Evolutionary conservation across 2,797 vertebrate species (phyloP).

Genomic region (Haliaeetus albicilla): DNA sequence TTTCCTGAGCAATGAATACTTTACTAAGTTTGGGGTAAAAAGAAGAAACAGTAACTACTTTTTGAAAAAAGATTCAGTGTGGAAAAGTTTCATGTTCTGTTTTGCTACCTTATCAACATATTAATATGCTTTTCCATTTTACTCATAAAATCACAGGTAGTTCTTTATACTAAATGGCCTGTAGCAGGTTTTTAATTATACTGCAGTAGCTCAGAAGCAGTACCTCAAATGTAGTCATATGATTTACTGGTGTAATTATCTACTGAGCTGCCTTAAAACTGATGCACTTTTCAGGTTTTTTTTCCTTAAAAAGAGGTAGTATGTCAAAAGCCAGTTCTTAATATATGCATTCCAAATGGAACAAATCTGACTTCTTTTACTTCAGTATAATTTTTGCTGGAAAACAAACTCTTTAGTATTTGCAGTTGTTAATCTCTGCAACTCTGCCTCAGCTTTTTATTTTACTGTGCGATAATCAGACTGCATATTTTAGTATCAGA

Average conservation of each 20-base stretch:
- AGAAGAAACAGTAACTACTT: not conserved
- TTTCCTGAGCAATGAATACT: not conserved
- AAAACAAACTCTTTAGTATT: not conserved
- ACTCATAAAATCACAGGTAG: not conserved
- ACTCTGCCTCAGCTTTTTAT: not conserved
- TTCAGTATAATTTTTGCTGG: not conserved
- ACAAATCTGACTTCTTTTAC: not conserved
- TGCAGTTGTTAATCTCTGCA: not conserved
- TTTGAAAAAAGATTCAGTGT: not conserved
- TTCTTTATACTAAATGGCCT: not conserved
- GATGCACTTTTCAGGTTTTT: not conserved
- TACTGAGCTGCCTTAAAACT: not conserved
- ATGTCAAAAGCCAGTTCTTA: not conserved
- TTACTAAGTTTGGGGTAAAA: not conserved
- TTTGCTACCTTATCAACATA: not conserved
- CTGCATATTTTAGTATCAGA: not conserved
- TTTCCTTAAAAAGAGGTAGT: not conserved
- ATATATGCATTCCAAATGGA: not conserved
- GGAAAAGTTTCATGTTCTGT: not conserved
- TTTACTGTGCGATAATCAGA: not conserved
- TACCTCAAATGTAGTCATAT: not conserved
- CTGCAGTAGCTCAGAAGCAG: not conserved
- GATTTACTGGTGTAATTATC: not conserved
- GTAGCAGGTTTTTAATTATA: constrained; percentile 2
- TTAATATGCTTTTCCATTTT: not conserved